These are phyloP conservation scores for Bambusicola thoracicus DNA, from an alignment of 2,113 vertebrate species.

Conservation along the genomic window DNA sequence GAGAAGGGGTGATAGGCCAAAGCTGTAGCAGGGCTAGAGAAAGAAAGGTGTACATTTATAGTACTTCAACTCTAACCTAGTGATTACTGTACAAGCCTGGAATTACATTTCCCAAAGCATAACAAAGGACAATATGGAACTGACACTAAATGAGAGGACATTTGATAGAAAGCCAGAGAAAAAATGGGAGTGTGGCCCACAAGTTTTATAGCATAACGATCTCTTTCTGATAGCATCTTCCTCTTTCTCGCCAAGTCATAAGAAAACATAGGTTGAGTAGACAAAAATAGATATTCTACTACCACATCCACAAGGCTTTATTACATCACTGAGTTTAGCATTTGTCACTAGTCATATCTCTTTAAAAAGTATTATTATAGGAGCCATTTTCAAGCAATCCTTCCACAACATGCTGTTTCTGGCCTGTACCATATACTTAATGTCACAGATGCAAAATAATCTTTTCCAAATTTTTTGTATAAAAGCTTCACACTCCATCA, in stretches of 20 bases:
- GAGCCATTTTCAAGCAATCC: neutral
- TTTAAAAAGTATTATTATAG: neutral
- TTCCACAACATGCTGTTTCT: neutral
- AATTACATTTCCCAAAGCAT: neutral
- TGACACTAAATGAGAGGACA: neutral
- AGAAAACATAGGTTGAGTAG: neutral
- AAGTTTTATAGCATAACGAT: neutral
- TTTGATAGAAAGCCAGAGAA: neutral
- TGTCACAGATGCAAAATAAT: slow-evolving; percentile 15
- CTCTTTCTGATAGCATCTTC: neutral
- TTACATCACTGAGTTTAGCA: neutral
- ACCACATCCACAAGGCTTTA: neutral
- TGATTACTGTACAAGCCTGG: neutral
- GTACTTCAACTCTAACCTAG: neutral
- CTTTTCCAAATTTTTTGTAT: slow-evolving; percentile 29
- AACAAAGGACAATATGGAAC: neutral
- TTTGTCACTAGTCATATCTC: neutral
- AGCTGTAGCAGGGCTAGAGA: neutral
- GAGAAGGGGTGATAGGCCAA: neutral
- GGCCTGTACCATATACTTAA: slow-evolving; percentile 6
- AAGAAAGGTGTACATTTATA: slow-evolving; percentile 3
- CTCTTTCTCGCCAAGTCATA: neutral
- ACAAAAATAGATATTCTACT: slow-evolving; percentile 14
- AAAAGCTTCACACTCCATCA: slow-evolving; percentile 45
- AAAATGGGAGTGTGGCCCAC: neutral